A percentile compares a stretch with the other conserved stretches of the same genome.
Conservation (phyloP, 35 echinoderm and acorn worm species). For the Patiria miniata region DNA sequence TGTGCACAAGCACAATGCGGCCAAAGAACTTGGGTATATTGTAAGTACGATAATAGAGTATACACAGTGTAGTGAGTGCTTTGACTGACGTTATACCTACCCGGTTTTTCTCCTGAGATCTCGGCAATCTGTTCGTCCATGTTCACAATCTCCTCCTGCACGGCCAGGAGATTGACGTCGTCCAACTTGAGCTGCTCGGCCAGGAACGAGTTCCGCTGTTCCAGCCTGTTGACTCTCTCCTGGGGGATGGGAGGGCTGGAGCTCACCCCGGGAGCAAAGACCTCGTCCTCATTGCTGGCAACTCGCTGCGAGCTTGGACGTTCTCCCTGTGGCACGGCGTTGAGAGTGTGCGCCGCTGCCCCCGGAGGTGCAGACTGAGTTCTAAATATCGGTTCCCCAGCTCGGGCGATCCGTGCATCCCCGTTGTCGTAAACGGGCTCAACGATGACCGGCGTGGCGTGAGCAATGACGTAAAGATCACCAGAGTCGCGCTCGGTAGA, state of each 20-base stretch:
- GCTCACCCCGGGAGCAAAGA: not conserved
- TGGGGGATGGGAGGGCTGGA: not conserved
- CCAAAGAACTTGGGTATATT: too few species aligned
- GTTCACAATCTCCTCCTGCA: constrained; percentile 62
- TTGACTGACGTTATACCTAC: too few species aligned
- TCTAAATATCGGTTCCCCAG: constrained; percentile 11
- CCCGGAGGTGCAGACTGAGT: not conserved
- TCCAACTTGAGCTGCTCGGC: constrained; percentile 82
- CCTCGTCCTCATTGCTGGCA: not conserved
- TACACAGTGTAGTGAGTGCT: too few species aligned
- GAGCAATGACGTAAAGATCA: constrained; percentile 18
- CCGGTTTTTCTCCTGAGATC: constrained; percentile 75
- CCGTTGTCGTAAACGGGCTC: constrained; percentile 40
- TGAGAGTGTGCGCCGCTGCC: not conserved
- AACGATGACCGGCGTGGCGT: constrained; percentile 62
- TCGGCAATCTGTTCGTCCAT: constrained; percentile 84
- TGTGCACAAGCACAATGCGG: too few species aligned
- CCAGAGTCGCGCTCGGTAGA: not conserved
- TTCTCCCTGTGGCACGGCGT: constrained; percentile 66
- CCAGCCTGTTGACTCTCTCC: constrained; percentile 43
- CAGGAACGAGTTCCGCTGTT: constrained; percentile 77
- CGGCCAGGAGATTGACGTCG: constrained; percentile 80
- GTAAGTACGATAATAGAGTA: too few species aligned
- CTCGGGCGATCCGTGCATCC: not conserved
- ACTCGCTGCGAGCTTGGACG: not conserved